Evolutionary conservation across 2,113 vertebrate genomes (phyloP), one percentile per base, ranked within the genome.

Genomic region (Ancistrus triradiatus): DNA sequence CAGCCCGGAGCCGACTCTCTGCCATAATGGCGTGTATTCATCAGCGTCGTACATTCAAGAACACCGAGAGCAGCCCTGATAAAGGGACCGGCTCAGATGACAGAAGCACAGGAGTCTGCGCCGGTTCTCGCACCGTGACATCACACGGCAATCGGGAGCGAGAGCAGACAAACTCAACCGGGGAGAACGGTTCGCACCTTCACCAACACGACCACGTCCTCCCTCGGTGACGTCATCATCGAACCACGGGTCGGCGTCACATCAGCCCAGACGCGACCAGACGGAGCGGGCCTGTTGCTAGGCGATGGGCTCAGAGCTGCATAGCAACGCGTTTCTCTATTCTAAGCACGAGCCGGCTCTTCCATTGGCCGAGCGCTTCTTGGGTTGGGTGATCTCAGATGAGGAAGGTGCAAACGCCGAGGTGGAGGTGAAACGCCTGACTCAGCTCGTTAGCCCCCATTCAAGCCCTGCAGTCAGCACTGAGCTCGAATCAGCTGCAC

Each of bases 301-400:
- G 81, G 88, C 70, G 78, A 85, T 24, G 47, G 35, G 2, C 70
- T 83, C 84, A 77, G 64, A 66, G 85, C 82, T 89, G 85, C 89
- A 76, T 83, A 81, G 89, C 85, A 90, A 90, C 89, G 78, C 71
- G 72, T 63, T 85, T 83, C 81, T 83, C 75, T 81, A 75, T 78
- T 87, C 77, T 49, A 21, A 3, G 75, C 81, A 84, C 71, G 61
- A 90, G 81, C 68, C 76, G 63, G 67, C 70, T 76, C 67, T 28
- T 38, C 72, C 73, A 81, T 74, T 77, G 72, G 79, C 65, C 49
- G 62, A 64, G 35, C 17, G 46, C 4, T 42, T 59, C 57, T 53
- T 28, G 21, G 18, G 28, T 13, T 37, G 31, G 2, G 24, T 49
- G 43, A 40, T 58, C 52, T 27, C 7, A 15, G 11, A 38, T 40